phyloP scores from a whole-genome alignment of 1,140 invertebrate genomes.

The Wiebesia pumilae region DNA sequence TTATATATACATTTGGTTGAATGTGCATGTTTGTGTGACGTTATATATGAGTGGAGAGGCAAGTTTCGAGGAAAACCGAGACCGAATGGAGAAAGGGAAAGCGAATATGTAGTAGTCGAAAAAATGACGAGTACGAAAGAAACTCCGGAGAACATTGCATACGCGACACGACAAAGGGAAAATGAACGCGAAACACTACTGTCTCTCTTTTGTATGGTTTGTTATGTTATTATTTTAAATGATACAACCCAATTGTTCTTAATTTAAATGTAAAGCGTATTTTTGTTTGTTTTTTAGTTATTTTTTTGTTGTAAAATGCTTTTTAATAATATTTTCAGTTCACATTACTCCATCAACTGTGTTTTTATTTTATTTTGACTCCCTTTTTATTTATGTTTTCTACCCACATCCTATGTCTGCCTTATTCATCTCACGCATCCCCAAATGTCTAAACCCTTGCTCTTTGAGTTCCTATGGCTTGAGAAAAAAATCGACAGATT shows the following conservation, averaged over 20 bases:
- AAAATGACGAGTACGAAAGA: neutral
- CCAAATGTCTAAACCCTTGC: neutral
- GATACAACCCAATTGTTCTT: slow-evolving; percentile 75
- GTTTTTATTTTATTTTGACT: slow-evolving; percentile 67
- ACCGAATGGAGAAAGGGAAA: neutral
- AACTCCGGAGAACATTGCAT: slow-evolving; percentile 3
- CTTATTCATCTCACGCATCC: neutral
- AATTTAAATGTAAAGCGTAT: slow-evolving; percentile 77
- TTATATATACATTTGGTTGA: slow-evolving; percentile 31
- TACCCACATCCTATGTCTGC: neutral
- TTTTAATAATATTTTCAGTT: slow-evolving; percentile 77
- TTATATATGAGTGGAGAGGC: slow-evolving; percentile 26
- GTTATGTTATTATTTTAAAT: slow-evolving; percentile 75
- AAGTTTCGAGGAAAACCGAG: slow-evolving; percentile 27
- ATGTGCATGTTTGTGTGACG: slow-evolving; percentile 37
- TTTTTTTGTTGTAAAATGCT: slow-evolving; percentile 77
- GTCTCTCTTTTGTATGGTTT: slow-evolving; percentile 74
- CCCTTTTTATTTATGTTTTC: slow-evolving; percentile 46
- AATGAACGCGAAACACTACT: slow-evolving; percentile 54
- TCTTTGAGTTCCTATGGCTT: slow-evolving; percentile 27
- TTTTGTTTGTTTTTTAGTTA: slow-evolving; percentile 76
- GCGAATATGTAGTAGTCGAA: neutral
- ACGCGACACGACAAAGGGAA: slow-evolving; percentile 48
- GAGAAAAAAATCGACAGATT: slow-evolving; percentile 16
- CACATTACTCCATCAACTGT: slow-evolving; percentile 69